Conservation (phyloP, 2,113 vertebrate genomes). For the Boulengeromyrus knoepffleri region DNA sequence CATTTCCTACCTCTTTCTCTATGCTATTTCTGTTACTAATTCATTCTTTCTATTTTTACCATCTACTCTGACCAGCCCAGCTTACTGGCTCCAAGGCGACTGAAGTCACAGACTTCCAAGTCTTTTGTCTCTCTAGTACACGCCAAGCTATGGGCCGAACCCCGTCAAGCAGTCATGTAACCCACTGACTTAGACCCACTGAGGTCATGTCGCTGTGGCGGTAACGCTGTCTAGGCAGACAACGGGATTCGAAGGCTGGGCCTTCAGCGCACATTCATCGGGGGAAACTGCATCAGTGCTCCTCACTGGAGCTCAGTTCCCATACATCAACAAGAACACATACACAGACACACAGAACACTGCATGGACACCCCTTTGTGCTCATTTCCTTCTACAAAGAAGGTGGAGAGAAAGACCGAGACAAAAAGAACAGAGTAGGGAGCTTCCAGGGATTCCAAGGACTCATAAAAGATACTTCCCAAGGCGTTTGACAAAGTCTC, state of each 20-base stretch:
- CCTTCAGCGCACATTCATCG: not conserved
- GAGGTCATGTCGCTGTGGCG: not conserved
- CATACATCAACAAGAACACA: not conserved
- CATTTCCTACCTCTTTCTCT: not conserved
- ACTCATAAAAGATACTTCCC: not conserved
- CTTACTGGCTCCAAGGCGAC: slow-evolving; percentile 15
- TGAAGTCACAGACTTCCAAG: not conserved
- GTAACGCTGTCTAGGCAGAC: not conserved
- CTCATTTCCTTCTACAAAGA: not conserved
- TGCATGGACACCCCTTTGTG: not conserved
- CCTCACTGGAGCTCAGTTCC: not conserved
- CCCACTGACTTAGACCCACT: slow-evolving; percentile 1
- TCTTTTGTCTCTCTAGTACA: slow-evolving; percentile 3
- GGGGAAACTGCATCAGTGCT: not conserved
- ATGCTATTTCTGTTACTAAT: not conserved
- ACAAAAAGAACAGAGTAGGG: not conserved
- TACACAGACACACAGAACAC: not conserved
- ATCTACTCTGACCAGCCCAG: not conserved
- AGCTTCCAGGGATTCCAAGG: not conserved
- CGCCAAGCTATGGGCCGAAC: not conserved
- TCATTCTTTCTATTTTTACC: slow-evolving; percentile 3
- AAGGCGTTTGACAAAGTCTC: not conserved
- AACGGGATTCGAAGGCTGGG: not conserved
- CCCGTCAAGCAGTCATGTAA: slow-evolving; percentile 7
- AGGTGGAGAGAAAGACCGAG: not conserved